Conservation (phyloP, 92 coral and sea anemone species). For the Isaurus tuberculatus region DNA sequence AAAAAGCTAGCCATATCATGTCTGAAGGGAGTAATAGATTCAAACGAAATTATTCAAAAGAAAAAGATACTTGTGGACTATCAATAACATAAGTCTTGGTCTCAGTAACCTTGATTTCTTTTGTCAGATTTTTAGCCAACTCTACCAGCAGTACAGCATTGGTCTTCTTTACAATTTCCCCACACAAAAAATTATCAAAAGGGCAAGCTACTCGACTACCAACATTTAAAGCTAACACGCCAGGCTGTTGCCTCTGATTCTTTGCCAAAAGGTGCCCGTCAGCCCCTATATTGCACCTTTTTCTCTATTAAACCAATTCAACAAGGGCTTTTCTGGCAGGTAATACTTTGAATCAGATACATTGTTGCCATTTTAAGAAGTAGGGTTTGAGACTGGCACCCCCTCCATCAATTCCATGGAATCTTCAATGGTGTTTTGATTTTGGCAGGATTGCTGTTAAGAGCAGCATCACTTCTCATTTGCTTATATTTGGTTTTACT, state of each 20-base stretch:
- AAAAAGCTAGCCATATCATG: constrained; percentile 78
- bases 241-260: constrained; percentile 41
- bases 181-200: constrained; percentile 31
- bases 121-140: constrained; percentile 30
- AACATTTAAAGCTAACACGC: constrained; percentile 49
- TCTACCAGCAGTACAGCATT: constrained; percentile 34
- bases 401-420: constrained; percentile 14
- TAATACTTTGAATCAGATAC: background rate
- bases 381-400: constrained; percentile 4
- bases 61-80: constrained; percentile 37
- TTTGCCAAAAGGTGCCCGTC: constrained; percentile 59
- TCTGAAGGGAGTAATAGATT: constrained; percentile 77
- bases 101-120: constrained; percentile 54
- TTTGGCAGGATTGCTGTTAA: constrained; percentile 17
- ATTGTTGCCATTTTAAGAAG: constrained; percentile 26
- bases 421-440: background rate
- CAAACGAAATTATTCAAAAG: too few species aligned
- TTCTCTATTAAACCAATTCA: background rate
- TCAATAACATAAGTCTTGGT: constrained; percentile 55
- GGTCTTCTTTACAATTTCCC: constrained; percentile 52
- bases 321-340: constrained; percentile 12
- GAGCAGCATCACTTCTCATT: constrained; percentile 7
- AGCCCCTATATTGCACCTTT: constrained; percentile 41
- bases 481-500: constrained; percentile 12
- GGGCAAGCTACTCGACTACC: constrained; percentile 35